Percentiles rank a stretch among this genome's conserved stretches.
phyloP scores from a whole-genome alignment of 2,797 vertebrate genomes.

The Vipera ursinii region DNA sequence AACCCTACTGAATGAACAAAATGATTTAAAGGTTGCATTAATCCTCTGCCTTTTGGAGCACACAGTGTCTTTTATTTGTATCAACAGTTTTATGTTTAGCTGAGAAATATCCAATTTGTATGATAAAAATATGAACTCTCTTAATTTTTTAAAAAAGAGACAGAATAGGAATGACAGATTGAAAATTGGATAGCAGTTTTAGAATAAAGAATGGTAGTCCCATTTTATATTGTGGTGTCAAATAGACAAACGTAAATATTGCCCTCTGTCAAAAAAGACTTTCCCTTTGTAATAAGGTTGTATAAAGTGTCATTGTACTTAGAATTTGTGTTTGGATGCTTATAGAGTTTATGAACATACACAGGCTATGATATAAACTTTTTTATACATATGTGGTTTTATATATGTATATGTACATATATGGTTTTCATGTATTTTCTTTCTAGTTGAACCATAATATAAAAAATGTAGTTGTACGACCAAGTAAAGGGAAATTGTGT shows the following conservation, averaged over 20 bases:
- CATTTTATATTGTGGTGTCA: neutral
- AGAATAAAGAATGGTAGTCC: neutral
- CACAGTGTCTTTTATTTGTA: neutral
- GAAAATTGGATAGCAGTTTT: neutral
- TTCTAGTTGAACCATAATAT: constrained; percentile 92
- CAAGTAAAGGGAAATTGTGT: constrained; percentile 73
- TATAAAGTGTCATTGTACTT: neutral
- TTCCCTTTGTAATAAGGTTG: neutral
- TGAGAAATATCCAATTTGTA: neutral
- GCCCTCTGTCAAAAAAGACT: neutral
- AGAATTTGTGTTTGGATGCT: too few relatives aligned
- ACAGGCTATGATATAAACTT: neutral
- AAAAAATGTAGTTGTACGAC: constrained; percentile 81
- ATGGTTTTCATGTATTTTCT: constrained; percentile 38
- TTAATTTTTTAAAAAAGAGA: neutral
- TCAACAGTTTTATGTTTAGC: neutral
- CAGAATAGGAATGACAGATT: neutral
- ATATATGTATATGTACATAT: neutral
- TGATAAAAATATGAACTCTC: neutral
- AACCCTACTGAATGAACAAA: neutral
- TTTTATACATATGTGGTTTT: neutral
- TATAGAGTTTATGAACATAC: too few relatives aligned
- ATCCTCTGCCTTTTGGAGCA: neutral
- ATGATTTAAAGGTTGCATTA: neutral
- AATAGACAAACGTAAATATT: neutral